phyloP scores from a whole-genome alignment of 2,113 vertebrate species.

The Rhinogobius similis region DNA sequence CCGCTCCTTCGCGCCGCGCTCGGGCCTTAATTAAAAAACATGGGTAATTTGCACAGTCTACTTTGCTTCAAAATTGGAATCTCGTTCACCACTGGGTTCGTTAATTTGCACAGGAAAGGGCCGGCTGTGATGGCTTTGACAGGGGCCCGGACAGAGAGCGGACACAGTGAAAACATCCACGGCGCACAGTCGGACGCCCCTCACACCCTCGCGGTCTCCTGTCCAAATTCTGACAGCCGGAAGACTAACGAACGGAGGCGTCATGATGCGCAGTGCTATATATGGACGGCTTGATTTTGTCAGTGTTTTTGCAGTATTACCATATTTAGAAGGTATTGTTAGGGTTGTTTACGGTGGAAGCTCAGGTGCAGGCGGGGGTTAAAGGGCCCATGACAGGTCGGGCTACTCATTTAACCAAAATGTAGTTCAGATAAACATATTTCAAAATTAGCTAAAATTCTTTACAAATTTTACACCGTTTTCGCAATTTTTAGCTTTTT shows the following conservation, averaged over 20 bases:
- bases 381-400: too few relatives aligned
- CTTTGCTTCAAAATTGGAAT: slow-evolving; percentile 90
- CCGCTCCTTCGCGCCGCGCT: slow-evolving; percentile 76
- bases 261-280: not conserved
- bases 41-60: slow-evolving; percentile 94
- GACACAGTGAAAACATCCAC: slow-evolving; percentile 55
- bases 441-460: too few relatives aligned
- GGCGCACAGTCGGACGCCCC: slow-evolving; percentile 9
- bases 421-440: too few relatives aligned
- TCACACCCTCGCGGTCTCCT: slow-evolving; percentile 26
- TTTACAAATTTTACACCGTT: too few relatives aligned
- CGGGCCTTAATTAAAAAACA: slow-evolving; percentile 95
- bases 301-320: not conserved
- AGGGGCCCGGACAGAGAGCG: slow-evolving; percentile 80
- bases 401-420: too few relatives aligned
- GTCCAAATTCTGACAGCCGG: slow-evolving; percentile 48
- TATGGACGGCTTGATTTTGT: not conserved
- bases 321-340: too few relatives aligned
- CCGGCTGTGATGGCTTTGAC: slow-evolving; percentile 84
- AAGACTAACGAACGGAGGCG: not conserved
- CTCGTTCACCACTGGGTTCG: slow-evolving; percentile 97
- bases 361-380: too few relatives aligned
- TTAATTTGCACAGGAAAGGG: slow-evolving; percentile 96
- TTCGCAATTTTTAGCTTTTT: too few relatives aligned
- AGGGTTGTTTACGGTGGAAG: too few relatives aligned